Conservation (phyloP, 2,888 invertebrate species). For the Penaeus monodon region DNA sequence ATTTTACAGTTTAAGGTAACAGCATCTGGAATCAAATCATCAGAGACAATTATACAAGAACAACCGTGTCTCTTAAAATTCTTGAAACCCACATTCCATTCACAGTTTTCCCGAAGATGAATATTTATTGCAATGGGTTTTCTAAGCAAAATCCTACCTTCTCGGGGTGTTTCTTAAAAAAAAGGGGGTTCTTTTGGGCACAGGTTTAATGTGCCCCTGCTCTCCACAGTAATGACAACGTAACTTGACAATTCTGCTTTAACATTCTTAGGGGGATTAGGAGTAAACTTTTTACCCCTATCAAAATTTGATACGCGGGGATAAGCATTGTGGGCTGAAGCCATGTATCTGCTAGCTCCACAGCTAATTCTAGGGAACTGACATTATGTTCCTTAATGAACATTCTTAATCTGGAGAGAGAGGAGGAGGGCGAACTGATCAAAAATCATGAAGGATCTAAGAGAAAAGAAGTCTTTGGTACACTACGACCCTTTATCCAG, state of each 20-base stretch:
- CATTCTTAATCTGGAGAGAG: too few relatives aligned
- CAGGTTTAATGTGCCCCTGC: not conserved
- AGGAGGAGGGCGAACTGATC: too few relatives aligned
- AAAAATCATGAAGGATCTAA: not conserved
- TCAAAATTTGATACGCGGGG: not conserved
- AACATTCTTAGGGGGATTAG: too few relatives aligned
- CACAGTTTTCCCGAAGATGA: too few relatives aligned
- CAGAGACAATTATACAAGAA: too few relatives aligned
- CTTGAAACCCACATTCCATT: too few relatives aligned
- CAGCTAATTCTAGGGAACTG: not conserved
- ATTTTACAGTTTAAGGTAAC: too few relatives aligned
- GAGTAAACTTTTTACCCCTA: too few relatives aligned
- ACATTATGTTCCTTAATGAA: not conserved
- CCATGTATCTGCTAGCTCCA: not conserved
- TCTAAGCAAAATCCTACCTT: conserved; percentile 7
- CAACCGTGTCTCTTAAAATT: too few relatives aligned
- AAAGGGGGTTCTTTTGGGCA: conserved; percentile 1
- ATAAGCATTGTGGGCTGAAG: not conserved
- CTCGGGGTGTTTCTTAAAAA: not conserved
- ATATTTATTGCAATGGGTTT: too few relatives aligned
- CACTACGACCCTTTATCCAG: not conserved
- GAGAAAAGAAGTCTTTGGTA: not conserved
- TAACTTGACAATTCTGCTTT: too few relatives aligned
- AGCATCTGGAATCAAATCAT: too few relatives aligned
- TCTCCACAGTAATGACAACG: conserved; percentile 10